A percentile compares a stretch with the other conserved stretches of the same genome.
Evolutionary conservation across 2,113 vertebrate genomes (phyloP).

Genomic region (Enhydra lutris): DNA sequence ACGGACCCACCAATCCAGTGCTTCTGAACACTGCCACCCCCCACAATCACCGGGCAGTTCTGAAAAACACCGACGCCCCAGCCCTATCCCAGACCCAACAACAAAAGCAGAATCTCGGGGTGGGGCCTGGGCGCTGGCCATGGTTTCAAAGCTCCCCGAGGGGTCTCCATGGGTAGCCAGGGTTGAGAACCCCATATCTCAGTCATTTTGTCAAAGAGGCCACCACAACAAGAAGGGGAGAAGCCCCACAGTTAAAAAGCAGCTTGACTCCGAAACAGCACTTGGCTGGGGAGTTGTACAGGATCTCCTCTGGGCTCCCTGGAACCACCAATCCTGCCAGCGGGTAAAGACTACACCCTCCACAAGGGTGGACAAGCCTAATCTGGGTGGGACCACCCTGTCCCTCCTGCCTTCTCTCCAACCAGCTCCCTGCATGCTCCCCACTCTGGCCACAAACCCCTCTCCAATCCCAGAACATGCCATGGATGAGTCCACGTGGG

Average conservation of each 20-base stretch:
- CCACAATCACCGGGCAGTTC: accelerated
- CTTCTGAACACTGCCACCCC: not conserved
- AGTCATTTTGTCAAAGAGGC: not conserved
- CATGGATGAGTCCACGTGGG: accelerated
- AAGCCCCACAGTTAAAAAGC: not conserved
- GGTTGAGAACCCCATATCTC: not conserved
- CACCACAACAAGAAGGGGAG: accelerated
- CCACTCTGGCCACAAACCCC: not conserved
- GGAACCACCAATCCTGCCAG: accelerated
- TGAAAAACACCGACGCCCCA: accelerated
- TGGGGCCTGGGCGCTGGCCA: no score
- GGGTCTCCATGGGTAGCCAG: accelerated
- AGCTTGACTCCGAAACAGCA: not conserved
- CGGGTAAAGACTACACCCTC: not conserved
- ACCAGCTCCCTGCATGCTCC: not conserved
- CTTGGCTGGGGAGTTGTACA: accelerated
- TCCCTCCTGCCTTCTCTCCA: not conserved
- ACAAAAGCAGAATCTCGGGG: not conserved
- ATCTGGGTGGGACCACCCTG: not conserved
- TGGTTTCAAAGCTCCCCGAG: no score
- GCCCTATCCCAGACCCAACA: no score
- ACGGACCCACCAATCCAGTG: not conserved
- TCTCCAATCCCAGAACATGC: accelerated
- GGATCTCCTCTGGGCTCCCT: not conserved
- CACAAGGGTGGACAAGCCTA: accelerated